These are phyloP conservation scores for Rynchops niger DNA, from an alignment of 2,113 vertebrate species.

Conservation along the genomic window DNA sequence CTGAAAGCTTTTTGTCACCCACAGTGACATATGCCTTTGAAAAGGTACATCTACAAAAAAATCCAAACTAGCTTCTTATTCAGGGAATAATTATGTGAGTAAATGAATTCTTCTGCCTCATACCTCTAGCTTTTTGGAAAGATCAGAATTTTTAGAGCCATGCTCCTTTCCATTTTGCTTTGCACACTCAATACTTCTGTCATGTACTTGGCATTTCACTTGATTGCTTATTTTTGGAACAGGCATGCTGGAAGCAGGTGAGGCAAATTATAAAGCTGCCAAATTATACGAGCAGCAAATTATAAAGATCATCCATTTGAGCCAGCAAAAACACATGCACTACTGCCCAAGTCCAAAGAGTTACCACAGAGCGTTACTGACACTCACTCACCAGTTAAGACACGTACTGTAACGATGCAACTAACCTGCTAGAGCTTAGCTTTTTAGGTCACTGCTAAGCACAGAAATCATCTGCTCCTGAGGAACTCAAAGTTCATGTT, in stretches of 20 bases:
- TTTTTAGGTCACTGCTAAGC: background rate
- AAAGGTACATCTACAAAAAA: background rate
- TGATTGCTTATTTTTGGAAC: background rate
- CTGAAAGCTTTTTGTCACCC: background rate
- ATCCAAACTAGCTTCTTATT: background rate
- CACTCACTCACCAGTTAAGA: background rate
- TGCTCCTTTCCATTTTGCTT: background rate
- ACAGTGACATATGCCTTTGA: accelerated
- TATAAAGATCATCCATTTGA: background rate
- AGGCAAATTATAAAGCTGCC: background rate
- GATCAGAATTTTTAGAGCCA: background rate
- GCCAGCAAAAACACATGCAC: background rate
- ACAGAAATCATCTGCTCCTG: background rate
- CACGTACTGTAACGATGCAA: background rate
- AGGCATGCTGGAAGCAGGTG: background rate
- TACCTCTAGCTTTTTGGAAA: accelerated
- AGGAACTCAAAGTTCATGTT: background rate
- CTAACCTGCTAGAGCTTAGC: background rate
- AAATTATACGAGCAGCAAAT: background rate
- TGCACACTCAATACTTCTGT: background rate
- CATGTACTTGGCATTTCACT: background rate
- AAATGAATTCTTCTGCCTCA: accelerated
- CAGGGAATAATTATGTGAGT: background rate
- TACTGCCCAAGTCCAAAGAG: background rate
- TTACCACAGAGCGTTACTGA: background rate